Percentiles rank a stretch among this genome's conserved stretches.
Conservation (phyloP, 2,888 invertebrate species). For the Anoplius nigerrimus region DNA sequence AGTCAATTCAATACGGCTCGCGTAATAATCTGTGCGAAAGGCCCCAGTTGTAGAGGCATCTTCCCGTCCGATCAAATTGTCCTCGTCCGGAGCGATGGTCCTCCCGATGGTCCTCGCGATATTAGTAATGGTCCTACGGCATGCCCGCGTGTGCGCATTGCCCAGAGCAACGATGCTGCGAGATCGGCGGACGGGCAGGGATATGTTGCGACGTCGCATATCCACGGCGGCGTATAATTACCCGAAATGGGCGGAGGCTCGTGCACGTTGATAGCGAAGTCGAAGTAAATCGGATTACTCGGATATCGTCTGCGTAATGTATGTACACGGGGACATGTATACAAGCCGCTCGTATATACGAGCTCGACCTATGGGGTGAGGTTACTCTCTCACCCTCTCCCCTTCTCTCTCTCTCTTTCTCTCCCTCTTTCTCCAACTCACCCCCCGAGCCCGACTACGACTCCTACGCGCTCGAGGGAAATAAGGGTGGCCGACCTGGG, state of each 20-base stretch:
- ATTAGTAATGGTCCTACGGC: too few species aligned
- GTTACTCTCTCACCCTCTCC: not conserved
- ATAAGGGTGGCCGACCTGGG: conserved; percentile 68
- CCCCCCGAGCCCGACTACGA: too few species aligned
- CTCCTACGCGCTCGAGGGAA: conserved; percentile 60
- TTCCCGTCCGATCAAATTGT: too few species aligned
- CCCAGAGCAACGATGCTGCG: too few species aligned
- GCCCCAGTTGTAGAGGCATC: too few species aligned
- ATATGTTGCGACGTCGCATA: too few species aligned
- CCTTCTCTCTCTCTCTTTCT: not conserved
- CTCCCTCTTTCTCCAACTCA: not conserved
- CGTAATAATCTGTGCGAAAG: too few species aligned
- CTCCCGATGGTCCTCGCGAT: too few species aligned
- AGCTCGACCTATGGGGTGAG: conserved; percentile 18
- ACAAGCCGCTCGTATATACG: conserved; percentile 47
- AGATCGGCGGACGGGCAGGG: too few species aligned
- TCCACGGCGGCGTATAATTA: conserved; percentile 65
- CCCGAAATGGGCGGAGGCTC: conserved; percentile 64
- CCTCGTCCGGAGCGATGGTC: too few species aligned
- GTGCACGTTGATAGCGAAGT: conserved; percentile 72
- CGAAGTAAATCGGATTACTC: conserved; percentile 74
- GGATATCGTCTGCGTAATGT: conserved; percentile 75
- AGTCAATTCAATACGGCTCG: too few species aligned
- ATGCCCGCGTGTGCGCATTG: too few species aligned
- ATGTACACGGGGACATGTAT: conserved; percentile 62